Conservation (phyloP, 2,888 invertebrate genomes). For the Autographa gamma region DNA sequence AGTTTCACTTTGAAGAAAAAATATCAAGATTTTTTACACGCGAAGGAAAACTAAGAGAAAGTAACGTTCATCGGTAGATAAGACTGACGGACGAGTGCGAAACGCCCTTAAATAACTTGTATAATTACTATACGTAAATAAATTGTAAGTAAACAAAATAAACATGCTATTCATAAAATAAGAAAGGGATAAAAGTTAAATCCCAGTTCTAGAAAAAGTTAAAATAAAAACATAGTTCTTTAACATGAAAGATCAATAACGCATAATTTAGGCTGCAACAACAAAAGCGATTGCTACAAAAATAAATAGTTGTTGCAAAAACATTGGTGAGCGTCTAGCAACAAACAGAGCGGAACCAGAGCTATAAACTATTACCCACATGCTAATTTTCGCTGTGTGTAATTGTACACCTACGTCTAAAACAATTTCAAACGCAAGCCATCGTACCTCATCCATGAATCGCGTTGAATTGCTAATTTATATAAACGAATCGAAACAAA, state of each 20-base stretch:
- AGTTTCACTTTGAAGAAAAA: conserved; percentile 83
- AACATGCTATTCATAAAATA: neutral
- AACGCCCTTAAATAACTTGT: conserved; percentile 59
- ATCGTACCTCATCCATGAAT: conserved; percentile 79
- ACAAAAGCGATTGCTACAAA: conserved; percentile 80
- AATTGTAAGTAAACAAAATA: conserved; percentile 11
- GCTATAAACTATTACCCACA: conserved; percentile 86
- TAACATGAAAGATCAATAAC: conserved; percentile 36
- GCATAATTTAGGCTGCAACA: conserved; percentile 60
- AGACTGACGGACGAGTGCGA: conserved; percentile 59
- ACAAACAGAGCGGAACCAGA: conserved; percentile 85
- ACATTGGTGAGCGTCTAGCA: conserved; percentile 78
- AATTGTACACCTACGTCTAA: conserved; percentile 76
- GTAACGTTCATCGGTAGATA: conserved; percentile 60
- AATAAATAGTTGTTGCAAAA: conserved; percentile 84
- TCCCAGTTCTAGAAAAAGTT: conserved; percentile 7
- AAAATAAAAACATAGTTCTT: neutral
- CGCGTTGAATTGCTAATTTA: conserved; percentile 72
- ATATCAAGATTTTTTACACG: conserved; percentile 88
- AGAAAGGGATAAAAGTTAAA: conserved; percentile 5
- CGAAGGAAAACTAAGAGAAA: conserved; percentile 83
- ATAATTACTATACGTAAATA: conserved; percentile 11
- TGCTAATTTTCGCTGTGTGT: conserved; percentile 85
- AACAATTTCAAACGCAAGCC: conserved; percentile 83
- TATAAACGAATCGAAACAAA: conserved; percentile 57